Evolutionary conservation across 2,797 vertebrate species (phyloP), one percentile per base, ranked within the genome.

Genomic region (Enteromius anoplus): DNA sequence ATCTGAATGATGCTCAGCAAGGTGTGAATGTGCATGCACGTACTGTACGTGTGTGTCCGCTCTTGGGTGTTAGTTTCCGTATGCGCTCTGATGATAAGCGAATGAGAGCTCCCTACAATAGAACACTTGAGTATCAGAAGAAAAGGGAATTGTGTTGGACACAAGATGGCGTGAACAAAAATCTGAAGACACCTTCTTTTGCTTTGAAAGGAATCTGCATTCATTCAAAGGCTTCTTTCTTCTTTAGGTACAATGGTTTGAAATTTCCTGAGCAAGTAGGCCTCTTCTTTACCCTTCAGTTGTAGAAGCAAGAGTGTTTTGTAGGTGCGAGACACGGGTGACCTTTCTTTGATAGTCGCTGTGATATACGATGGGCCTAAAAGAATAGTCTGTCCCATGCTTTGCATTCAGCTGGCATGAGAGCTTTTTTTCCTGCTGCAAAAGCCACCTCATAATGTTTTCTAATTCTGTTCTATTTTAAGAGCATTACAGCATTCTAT

Each of bases 401-500:
- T 86, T 87, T 87, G 90, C 90, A 90, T 91, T 93, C 91, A 89
- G 87, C 88, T 88, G 90, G 90, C 85, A 90, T 90, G 90, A 93
- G 84, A 90, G 47, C 77, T 88, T 92, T 91, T 90, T 92, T 92
- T 91, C 91, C 90, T 92, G 91, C 86, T 89, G 86, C 91, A 92
- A 91, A 93, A 91, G 88, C 91, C 90, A 93, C 86, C 88, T 89
- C 88, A 85, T 88, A 86, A 89, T 91, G 83, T 90, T 91, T 92
- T 90, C 90, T 86, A 90, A 92, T 86, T 91, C 88, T 84, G 0
- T 8, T 69, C 72, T 91, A 92, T 89, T 92, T 83, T 82, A 93
- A 92, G 94, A 94, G 92, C 92, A 90, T 85, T 91, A 91, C 89
- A 89, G 85, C 92, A 55, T 84, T 83, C 86, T 92, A 91, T 90